phyloP scores from a whole-genome alignment of 1,140 invertebrate species.

The Eriosoma lanigerum region DNA sequence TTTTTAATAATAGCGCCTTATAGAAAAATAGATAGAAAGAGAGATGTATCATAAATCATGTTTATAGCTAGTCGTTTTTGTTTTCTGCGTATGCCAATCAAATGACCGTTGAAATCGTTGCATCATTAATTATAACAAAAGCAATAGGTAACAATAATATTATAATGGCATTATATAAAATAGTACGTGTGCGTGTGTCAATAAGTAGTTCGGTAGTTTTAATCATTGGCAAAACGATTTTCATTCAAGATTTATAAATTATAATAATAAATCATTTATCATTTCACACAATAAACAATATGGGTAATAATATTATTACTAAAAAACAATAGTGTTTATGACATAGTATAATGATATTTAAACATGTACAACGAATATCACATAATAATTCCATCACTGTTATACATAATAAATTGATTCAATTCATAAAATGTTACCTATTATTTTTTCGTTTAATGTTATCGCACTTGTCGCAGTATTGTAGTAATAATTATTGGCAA shows the following conservation, averaged over 20 bases:
- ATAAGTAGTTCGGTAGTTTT: constrained; percentile 1
- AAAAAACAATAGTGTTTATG: no score
- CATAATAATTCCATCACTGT: not conserved
- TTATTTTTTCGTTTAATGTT: no score
- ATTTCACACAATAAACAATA: not conserved
- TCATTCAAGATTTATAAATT: not conserved
- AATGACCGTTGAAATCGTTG: not conserved
- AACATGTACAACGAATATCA: not conserved
- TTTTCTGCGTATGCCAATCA: not conserved
- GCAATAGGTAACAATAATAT: no score
- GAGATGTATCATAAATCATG: not conserved
- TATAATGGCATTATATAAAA: no score
- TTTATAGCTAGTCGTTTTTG: not conserved
- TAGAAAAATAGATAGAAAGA: no score
- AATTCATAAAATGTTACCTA: no score
- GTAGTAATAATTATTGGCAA: no score
- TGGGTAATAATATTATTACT: not conserved
- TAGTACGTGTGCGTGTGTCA: not conserved
- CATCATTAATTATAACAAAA: constrained; percentile 10
- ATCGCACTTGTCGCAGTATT: no score
- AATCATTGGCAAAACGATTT: constrained; percentile 1
- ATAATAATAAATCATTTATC: constrained; percentile 10
- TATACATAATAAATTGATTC: no score
- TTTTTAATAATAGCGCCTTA: no score
- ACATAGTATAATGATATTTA: not conserved